A percentile compares a stretch with the other conserved stretches of the same genome.
Evolutionary conservation across 2,888 invertebrate species (phyloP).

Genomic region (Trichogramma evanescens): DNA sequence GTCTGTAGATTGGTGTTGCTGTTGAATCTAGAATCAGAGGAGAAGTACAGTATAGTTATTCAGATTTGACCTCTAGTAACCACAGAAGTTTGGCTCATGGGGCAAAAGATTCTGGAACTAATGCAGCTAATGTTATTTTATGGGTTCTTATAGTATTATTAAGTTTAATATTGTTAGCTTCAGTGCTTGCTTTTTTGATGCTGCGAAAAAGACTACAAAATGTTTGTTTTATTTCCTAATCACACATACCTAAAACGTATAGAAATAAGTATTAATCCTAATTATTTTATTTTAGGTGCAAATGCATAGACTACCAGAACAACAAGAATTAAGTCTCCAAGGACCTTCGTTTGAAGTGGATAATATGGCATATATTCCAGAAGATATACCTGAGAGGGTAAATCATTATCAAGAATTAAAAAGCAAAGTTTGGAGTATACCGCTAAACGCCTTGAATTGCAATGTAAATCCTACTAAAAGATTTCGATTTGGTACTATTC

Average conservation of each 20-base stretch:
- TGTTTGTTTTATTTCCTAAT: constrained; percentile 39
- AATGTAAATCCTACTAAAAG: constrained; percentile 64
- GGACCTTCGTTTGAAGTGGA: constrained; percentile 75
- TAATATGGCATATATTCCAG: constrained; percentile 70
- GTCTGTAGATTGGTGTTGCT: constrained; percentile 32
- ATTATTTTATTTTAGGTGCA: constrained; percentile 29
- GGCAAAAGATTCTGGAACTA: constrained; percentile 8
- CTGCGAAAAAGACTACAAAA: constrained; percentile 44
- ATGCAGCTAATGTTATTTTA: constrained; percentile 42
- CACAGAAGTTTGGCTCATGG: constrained; percentile 8
- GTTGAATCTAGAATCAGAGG: constrained; percentile 51
- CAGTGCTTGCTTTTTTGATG: constrained; percentile 58
- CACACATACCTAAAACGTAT: too few species aligned
- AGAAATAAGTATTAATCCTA: too few species aligned
- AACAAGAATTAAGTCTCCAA: constrained; percentile 67
- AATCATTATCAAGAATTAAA: constrained; percentile 71
- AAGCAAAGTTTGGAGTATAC: constrained; percentile 67
- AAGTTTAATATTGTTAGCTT: constrained; percentile 57
- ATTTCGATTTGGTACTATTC: constrained; percentile 73
- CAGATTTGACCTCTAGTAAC: constrained; percentile 29
- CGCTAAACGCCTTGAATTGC: constrained; percentile 65
- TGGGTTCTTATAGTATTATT: constrained; percentile 68
- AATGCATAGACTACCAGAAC: constrained; percentile 52
- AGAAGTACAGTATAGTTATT: constrained; percentile 36
- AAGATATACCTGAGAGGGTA: constrained; percentile 58